Evolutionary conservation across 2,797 vertebrate species (phyloP).

Genomic region (Lithobates pipiens): DNA sequence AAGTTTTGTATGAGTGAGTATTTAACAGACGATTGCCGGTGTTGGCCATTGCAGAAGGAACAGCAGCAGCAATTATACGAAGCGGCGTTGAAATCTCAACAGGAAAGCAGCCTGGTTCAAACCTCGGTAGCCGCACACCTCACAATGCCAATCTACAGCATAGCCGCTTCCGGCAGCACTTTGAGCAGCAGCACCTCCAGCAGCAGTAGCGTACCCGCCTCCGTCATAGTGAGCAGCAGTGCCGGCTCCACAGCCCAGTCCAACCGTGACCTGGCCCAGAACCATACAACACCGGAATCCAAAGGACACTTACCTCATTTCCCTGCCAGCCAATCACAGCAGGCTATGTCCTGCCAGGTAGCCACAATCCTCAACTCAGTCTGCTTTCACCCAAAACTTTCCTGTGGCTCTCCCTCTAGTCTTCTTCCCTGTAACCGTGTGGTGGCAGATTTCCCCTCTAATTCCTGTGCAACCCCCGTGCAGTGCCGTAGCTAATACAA

Average conservation of each 20-base stretch:
- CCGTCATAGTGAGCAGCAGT: slow-evolving; percentile 91
- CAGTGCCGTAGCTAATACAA: background rate
- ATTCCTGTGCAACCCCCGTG: slow-evolving; percentile 20
- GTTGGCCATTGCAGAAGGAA: slow-evolving; percentile 71
- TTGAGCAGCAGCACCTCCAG: slow-evolving; percentile 70
- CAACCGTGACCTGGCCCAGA: slow-evolving; percentile 82
- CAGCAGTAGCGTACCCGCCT: slow-evolving; percentile 82
- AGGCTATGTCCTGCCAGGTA: slow-evolving; percentile 90
- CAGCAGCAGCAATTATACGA: slow-evolving; percentile 79
- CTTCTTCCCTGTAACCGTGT: slow-evolving; percentile 9
- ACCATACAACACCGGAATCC: slow-evolving; percentile 66
- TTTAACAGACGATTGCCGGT: slow-evolving; percentile 55
- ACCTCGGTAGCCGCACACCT: slow-evolving; percentile 70
- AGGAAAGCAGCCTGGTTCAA: slow-evolving; percentile 64
- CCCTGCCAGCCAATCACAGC: slow-evolving; percentile 81
- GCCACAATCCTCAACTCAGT: slow-evolving; percentile 65
- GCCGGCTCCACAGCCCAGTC: slow-evolving; percentile 80
- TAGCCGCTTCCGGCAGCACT: slow-evolving; percentile 71
- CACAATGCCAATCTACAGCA: slow-evolving; percentile 77
- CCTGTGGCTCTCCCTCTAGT: slow-evolving; percentile 39
- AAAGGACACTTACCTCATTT: slow-evolving; percentile 77
- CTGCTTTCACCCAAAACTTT: slow-evolving; percentile 31
- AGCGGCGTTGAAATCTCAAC: slow-evolving; percentile 65
- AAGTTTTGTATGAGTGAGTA: slow-evolving; percentile 19
- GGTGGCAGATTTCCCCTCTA: slow-evolving; percentile 39